A percentile compares a stretch with the other conserved stretches of the same genome.
Evolutionary conservation across 2,797 vertebrate species (phyloP).

Genomic region (Hyperoplus immaculatus): DNA sequence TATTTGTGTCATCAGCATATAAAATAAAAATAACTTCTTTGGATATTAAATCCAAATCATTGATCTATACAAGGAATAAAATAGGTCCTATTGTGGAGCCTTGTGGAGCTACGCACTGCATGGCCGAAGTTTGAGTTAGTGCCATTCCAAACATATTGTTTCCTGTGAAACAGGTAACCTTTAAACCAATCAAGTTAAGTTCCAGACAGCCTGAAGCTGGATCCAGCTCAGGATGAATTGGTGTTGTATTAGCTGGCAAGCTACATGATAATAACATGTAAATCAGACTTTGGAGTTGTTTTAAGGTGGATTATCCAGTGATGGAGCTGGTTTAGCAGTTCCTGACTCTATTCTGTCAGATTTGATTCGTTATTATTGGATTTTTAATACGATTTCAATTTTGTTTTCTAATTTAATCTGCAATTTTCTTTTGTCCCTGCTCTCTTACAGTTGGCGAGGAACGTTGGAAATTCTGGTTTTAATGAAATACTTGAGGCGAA

Average conservation of each 20-base stretch:
- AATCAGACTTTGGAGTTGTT: neutral
- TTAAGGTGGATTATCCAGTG: neutral
- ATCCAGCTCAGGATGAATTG: neutral
- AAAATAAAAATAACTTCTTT: too few relatives aligned
- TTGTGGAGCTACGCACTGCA: too few relatives aligned
- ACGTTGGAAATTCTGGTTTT: slow-evolving; percentile 89
- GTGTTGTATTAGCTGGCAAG: neutral
- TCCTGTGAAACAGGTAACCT: too few relatives aligned
- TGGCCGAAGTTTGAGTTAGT: too few relatives aligned
- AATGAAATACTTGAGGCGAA: slow-evolving; percentile 89
- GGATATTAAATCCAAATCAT: too few relatives aligned
- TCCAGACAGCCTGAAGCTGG: too few relatives aligned
- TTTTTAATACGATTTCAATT: neutral
- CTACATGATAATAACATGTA: neutral
- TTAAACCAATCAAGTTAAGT: too few relatives aligned
- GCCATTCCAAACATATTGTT: too few relatives aligned
- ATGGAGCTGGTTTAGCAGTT: neutral
- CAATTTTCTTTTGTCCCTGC: neutral
- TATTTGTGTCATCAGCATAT: too few relatives aligned
- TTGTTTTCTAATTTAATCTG: neutral
- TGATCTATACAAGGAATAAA: too few relatives aligned
- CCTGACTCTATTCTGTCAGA: too few relatives aligned
- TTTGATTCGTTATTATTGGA: slow-evolving; percentile 1
- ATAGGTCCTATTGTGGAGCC: too few relatives aligned
- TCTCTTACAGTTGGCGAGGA: slow-evolving; percentile 81